A percentile compares a stretch with the other conserved stretches of the same genome.
Evolutionary conservation across 2,888 invertebrate genomes (phyloP).

Genomic region (Arrhopalites spinosus): DNA sequence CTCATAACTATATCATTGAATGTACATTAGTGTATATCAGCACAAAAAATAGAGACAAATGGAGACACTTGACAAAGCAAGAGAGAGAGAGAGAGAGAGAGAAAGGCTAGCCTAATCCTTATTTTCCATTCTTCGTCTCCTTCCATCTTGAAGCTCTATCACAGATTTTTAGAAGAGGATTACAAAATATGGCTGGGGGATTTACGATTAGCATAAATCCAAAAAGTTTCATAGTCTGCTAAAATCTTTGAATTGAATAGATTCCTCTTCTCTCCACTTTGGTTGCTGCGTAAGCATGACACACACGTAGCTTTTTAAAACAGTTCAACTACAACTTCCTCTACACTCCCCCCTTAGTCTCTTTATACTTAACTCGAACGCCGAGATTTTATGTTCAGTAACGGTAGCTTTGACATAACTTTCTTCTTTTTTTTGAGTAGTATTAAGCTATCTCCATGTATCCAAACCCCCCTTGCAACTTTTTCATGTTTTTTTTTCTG

Average conservation of each 20-base stretch:
- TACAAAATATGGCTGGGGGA: neutral
- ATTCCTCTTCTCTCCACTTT: neutral
- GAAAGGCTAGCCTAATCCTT: neutral
- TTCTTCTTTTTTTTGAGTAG: neutral
- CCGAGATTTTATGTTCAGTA: too few relatives aligned
- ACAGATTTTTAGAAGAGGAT: neutral
- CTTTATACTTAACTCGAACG: too few relatives aligned
- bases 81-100: neutral
- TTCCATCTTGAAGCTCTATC: neutral
- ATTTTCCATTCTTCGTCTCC: conserved; percentile 1
- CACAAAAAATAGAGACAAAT: neutral
- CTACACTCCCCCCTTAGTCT: neutral
- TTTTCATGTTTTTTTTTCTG: too few relatives aligned
- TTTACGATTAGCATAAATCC: neutral
- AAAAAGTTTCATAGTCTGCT: conserved; percentile 7
- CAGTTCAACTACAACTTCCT: neutral
- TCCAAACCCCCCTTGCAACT: too few relatives aligned
- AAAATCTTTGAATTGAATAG: conserved; percentile 7
- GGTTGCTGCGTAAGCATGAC: neutral
- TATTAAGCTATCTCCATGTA: neutral
- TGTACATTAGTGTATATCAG: neutral
- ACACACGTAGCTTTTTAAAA: neutral
- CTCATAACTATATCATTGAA: too few relatives aligned
- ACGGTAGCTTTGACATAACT: neutral
- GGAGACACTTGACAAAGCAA: neutral